Conservation (phyloP, 2,797 vertebrate species). For the Saxicola maurus region DNA sequence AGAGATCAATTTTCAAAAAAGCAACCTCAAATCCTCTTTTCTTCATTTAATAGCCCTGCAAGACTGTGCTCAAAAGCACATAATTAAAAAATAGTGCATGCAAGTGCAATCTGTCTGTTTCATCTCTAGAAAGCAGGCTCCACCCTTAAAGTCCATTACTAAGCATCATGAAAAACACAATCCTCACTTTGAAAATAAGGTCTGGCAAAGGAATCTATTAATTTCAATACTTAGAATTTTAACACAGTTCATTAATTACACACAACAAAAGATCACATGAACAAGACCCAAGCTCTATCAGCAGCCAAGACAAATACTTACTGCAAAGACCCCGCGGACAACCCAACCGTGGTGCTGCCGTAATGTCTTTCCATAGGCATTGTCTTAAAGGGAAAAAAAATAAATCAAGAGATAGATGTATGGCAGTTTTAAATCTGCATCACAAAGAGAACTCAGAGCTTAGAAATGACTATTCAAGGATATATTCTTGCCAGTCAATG, state of each 20-base stretch:
- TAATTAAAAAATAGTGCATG: neutral
- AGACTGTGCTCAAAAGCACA: neutral
- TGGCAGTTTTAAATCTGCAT: neutral
- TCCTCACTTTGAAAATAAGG: neutral
- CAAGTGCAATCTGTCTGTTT: neutral
- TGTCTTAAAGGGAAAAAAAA: slow-evolving; percentile 74
- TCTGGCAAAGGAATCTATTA: neutral
- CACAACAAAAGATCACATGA: neutral
- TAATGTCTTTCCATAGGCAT: slow-evolving; percentile 91
- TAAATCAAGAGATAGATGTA: neutral
- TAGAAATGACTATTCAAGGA: neutral
- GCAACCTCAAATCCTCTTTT: neutral
- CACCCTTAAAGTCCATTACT: neutral
- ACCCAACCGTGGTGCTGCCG: slow-evolving; percentile 97
- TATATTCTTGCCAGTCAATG: neutral
- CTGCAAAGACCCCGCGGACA: slow-evolving; percentile 94
- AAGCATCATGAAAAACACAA: neutral
- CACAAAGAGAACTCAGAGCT: neutral
- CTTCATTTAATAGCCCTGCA: neutral
- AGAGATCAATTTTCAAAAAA: neutral
- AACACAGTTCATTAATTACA: neutral
- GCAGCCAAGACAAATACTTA: slow-evolving; percentile 66
- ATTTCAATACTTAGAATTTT: neutral
- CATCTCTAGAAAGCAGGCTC: neutral
- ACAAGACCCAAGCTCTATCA: neutral